A percentile compares a stretch with the other conserved stretches of the same genome.
Conservation (phyloP, 2,888 invertebrate genomes). For the Ophioninae sp. region DNA sequence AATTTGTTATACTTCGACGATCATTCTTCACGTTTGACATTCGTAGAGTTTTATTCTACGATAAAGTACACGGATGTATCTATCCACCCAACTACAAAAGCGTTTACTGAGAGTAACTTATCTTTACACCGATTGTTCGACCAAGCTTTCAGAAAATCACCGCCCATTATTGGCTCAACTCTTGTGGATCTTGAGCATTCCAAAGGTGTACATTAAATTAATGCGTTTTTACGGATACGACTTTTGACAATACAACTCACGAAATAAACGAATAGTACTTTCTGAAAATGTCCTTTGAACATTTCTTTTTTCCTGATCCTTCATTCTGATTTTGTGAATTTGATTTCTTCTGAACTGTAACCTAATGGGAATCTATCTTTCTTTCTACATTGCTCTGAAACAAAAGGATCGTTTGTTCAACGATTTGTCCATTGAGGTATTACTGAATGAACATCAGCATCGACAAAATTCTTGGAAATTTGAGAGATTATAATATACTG, state of each 20-base stretch:
- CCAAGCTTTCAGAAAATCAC: neutral
- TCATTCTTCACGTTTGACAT: neutral
- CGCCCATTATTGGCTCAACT: neutral
- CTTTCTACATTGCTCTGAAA: neutral
- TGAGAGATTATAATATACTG: no score
- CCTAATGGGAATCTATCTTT: neutral
- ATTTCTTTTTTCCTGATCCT: neutral
- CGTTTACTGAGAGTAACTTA: neutral
- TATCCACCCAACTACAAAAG: neutral
- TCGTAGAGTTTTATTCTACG: neutral
- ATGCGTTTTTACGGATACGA: slow-evolving; percentile 2
- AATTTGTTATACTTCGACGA: neutral
- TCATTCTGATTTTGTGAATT: neutral
- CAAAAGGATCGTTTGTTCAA: neutral
- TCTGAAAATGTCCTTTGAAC: neutral
- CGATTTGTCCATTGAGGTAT: no score
- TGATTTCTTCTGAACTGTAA: neutral
- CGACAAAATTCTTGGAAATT: no score
- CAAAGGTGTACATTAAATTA: neutral
- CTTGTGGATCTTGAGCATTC: neutral
- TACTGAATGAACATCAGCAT: no score
- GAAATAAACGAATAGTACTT: slow-evolving; percentile 2
- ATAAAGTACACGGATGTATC: neutral
- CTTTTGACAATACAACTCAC: neutral
- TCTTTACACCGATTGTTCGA: neutral